Evolutionary conservation across 2,888 invertebrate genomes (phyloP), one percentile per base, ranked within the genome.

Genomic region (Pandemis corylana): DNA sequence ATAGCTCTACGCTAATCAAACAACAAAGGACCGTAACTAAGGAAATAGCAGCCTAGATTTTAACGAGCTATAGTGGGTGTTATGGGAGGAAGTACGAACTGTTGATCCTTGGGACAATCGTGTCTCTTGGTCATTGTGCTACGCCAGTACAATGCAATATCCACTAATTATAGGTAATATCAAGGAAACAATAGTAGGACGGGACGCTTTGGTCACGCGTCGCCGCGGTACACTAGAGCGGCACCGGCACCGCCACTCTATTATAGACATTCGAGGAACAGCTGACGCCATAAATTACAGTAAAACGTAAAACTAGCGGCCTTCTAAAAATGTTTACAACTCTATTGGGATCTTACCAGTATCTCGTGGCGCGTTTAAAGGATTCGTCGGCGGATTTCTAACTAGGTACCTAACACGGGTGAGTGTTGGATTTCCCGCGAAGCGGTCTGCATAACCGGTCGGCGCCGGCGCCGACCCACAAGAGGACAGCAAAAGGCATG

Each of bases 131-230:
- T 81, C 87, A 87, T 87, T 82, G 87, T 82, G 77, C 78, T 76
- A 77, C 72, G 76, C 78, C 82, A 85, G 77, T 83, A 81, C 83
- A 82, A 83, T 86, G 89, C 86, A 85, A 89, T 89, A 86, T 90
- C 89, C 89, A 87, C 81, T 80, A 80, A 85, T 87, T 88, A 87
- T 86, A 20, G 67, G 62, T 36, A 79, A 78, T 78, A 79, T 79
- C 80, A 71, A 66, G 80, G 76, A 81, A 83, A 90, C 89, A 88
- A 89, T 87, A 76, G 85, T 49, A 72, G 66, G 78, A 78, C 82
- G 79, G 79, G 78, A 77, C 78, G 79, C 79, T 78, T 79, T 83
- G 66, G 84, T 79, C 83, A 83, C 83, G 84, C 81, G 77, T 80
- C 82, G 79, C 84, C 80, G 71, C 81, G 78, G 71, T 78, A 46